phyloP scores from a whole-genome alignment of 2,888 invertebrate genomes.

The Lottia scabra region DNA sequence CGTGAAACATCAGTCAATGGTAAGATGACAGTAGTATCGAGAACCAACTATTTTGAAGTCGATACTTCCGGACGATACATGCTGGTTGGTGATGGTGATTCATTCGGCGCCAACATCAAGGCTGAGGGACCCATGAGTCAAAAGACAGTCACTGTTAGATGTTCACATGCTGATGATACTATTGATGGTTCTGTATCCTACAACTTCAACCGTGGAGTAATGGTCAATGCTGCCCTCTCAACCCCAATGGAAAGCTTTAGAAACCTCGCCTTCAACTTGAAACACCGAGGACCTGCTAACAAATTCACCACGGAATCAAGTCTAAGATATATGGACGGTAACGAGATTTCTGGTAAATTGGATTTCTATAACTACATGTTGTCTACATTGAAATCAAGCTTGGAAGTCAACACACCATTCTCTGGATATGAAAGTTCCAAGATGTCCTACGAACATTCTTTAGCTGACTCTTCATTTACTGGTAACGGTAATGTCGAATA shows the following conservation, averaged over 20 bases:
- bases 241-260: constrained; percentile 20
- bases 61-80: neutral
- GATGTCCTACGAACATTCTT: constrained; percentile 23
- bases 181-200: neutral
- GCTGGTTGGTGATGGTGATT: neutral
- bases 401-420: constrained; percentile 28
- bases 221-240: neutral
- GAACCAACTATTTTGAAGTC: neutral
- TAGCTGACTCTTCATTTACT: neutral
- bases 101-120: neutral
- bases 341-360: constrained; percentile 23
- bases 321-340: constrained; percentile 16
- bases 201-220: neutral
- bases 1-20: neutral
- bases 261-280: constrained; percentile 23
- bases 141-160: neutral
- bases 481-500: neutral
- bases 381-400: constrained; percentile 23
- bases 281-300: constrained; percentile 22
- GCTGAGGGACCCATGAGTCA: neutral
- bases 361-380: constrained; percentile 23
- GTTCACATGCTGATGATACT: neutral
- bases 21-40: neutral
- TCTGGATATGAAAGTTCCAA: constrained; percentile 15
- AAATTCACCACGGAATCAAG: constrained; percentile 22